These are phyloP conservation scores for Capromys pilorides DNA, from an alignment of 2,797 vertebrate species.

Conservation along the genomic window DNA sequence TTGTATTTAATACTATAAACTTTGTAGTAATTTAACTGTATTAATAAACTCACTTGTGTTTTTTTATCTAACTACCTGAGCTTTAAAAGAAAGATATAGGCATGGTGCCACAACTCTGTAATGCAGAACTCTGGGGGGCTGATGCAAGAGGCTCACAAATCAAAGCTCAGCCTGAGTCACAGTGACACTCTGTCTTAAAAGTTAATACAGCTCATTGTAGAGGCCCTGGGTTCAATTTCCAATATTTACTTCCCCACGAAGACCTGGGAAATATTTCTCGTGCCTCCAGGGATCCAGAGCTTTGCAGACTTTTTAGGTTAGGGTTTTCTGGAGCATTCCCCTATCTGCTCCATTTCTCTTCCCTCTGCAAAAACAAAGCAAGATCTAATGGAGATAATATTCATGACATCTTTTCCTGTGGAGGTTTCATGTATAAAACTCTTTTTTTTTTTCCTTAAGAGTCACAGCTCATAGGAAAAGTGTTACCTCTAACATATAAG, in stretches of 20 bases:
- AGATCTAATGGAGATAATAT: neutral
- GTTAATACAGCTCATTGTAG: neutral
- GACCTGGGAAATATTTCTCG: too few species aligned
- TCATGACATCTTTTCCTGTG: neutral
- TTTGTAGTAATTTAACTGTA: neutral
- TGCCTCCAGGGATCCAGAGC: neutral
- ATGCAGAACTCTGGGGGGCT: neutral
- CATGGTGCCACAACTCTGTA: neutral
- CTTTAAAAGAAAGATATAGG: neutral
- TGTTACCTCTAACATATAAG: neutral
- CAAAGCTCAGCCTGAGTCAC: neutral
- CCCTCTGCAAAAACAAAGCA: neutral
- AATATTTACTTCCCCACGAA: neutral
- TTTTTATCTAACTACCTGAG: constrained; percentile 3
- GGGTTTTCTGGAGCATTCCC: neutral
- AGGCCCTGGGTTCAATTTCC: neutral
- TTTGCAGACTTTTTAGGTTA: neutral
- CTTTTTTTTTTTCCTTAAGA: neutral
- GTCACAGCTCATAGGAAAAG: neutral
- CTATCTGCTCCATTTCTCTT: neutral
- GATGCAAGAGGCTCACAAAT: neutral
- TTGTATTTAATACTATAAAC: neutral
- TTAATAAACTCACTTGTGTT: neutral
- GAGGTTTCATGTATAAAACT: neutral
- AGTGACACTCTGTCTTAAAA: neutral